phyloP scores from a whole-genome alignment of 2,113 vertebrate genomes.

The Entelurus aequoreus region DNA sequence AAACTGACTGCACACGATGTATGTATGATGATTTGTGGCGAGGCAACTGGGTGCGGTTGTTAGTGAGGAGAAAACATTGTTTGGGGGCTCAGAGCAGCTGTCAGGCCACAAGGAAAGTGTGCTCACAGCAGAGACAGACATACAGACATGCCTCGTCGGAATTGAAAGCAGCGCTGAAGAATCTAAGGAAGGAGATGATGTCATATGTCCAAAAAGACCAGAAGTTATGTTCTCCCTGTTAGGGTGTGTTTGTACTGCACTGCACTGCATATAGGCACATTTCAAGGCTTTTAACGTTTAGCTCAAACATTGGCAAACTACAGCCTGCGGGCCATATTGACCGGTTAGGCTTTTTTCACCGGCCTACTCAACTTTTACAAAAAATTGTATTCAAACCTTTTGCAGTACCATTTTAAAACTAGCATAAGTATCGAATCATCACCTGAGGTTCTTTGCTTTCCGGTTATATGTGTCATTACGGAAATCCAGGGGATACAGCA shows the following conservation, averaged over 20 bases:
- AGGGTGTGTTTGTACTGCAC: constrained; percentile 4
- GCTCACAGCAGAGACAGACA: constrained; percentile 28
- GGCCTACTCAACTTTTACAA: too few species aligned
- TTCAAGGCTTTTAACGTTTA: neutral
- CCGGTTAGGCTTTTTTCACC: too few species aligned
- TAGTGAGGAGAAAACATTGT: constrained; percentile 31
- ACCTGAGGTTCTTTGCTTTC: too few species aligned
- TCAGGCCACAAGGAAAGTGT: constrained; percentile 36
- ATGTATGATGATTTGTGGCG: constrained; percentile 35
- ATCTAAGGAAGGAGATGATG: constrained; percentile 27
- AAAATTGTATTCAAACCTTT: too few species aligned
- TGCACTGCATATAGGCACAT: neutral
- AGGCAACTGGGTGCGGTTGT: constrained; percentile 54
- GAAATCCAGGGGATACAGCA: too few species aligned
- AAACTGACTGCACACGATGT: constrained; percentile 44
- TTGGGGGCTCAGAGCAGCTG: constrained; percentile 54
- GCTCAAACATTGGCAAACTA: too few species aligned
- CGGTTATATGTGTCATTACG: too few species aligned
- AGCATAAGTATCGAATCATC: too few species aligned
- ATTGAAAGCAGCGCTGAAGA: constrained; percentile 34
- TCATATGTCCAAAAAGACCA: constrained; percentile 21
- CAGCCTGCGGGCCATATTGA: too few species aligned
- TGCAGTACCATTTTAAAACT: too few species aligned
- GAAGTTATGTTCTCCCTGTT: constrained; percentile 26
- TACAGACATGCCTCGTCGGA: constrained; percentile 45